Evolutionary conservation across 1,140 invertebrate species (phyloP).

Genomic region (Eupeodes corollae): DNA sequence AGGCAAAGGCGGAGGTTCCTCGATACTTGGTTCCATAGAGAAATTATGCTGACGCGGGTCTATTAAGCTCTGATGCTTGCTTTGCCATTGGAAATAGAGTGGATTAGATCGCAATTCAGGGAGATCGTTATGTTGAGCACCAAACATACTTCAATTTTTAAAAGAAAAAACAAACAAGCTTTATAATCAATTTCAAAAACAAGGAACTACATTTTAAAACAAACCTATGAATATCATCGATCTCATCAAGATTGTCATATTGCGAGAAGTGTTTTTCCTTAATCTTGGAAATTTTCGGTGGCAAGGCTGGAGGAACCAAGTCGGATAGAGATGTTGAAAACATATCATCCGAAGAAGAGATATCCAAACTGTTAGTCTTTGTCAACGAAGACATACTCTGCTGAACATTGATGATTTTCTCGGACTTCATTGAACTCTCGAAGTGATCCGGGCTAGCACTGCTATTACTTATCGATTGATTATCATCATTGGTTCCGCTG

Average conservation of each 20-base stretch:
- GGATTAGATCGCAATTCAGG: slow-evolving; percentile 14
- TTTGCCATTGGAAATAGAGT: slow-evolving; percentile 12
- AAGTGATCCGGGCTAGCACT: slow-evolving; percentile 5
- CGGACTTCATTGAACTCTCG: slow-evolving; percentile 4
- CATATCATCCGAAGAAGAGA: slow-evolving; percentile 4
- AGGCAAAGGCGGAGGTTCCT: slow-evolving; percentile 74
- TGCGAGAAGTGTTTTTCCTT: slow-evolving; percentile 52
- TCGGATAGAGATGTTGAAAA: slow-evolving; percentile 8
- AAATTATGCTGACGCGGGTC: slow-evolving; percentile 18
- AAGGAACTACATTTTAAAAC: not conserved
- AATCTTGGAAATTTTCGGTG: slow-evolving; percentile 46
- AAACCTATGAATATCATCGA: slow-evolving; percentile 36
- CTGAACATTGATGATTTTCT: slow-evolving; percentile 1
- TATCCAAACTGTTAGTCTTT: slow-evolving; percentile 8
- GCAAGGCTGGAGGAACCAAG: slow-evolving; percentile 51
- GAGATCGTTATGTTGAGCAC: not conserved
- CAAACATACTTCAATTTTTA: not conserved
- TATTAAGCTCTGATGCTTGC: slow-evolving; percentile 31
- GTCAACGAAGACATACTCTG: slow-evolving; percentile 1
- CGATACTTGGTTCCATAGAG: slow-evolving; percentile 34
- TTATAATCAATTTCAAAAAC: not conserved
- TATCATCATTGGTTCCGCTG: not conserved
- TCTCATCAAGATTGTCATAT: slow-evolving; percentile 55
- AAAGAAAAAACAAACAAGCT: not conserved
- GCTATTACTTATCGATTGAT: slow-evolving; percentile 4